These are phyloP conservation scores for Adoxophyes honmai DNA, from an alignment of 1,140 invertebrate species.

Conservation along the genomic window DNA sequence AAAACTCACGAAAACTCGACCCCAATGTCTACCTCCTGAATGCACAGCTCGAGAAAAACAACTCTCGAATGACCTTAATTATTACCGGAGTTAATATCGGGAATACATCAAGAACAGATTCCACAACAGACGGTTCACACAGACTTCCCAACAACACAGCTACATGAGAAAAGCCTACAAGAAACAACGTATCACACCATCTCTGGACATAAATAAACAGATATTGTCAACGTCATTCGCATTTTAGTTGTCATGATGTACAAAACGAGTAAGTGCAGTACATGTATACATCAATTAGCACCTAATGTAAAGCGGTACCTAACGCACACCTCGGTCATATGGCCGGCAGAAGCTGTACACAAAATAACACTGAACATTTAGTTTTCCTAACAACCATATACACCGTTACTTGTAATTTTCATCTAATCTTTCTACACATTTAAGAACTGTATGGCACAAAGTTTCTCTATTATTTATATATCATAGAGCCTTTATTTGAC, in stretches of 20 bases:
- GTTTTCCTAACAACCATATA: conserved; percentile 44
- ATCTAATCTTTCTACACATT: conserved; percentile 44
- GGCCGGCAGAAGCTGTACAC: conserved; percentile 43
- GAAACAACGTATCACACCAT: conserved; percentile 19
- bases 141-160: not conserved
- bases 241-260: conserved; percentile 50
- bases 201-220: conserved; percentile 33
- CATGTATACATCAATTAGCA: conserved; percentile 69
- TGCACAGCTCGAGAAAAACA: too few species aligned
- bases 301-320: conserved; percentile 68
- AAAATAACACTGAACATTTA: conserved; percentile 59
- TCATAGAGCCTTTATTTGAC: too few species aligned
- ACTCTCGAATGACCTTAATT: too few species aligned
- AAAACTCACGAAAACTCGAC: too few species aligned
- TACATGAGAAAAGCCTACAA: conserved; percentile 22
- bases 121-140: too few species aligned
- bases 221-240: conserved; percentile 72
- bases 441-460: conserved; percentile 19
- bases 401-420: conserved; percentile 26
- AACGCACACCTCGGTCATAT: conserved; percentile 31
- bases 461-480: conserved; percentile 3
- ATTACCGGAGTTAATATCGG: too few species aligned
- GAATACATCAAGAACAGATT: too few species aligned
- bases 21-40: too few species aligned
- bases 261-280: conserved; percentile 61